A percentile compares a stretch with the other conserved stretches of the same genome.
phyloP scores from a whole-genome alignment of 2,888 invertebrate species.

The Sphaerophoria rueppellii region DNA sequence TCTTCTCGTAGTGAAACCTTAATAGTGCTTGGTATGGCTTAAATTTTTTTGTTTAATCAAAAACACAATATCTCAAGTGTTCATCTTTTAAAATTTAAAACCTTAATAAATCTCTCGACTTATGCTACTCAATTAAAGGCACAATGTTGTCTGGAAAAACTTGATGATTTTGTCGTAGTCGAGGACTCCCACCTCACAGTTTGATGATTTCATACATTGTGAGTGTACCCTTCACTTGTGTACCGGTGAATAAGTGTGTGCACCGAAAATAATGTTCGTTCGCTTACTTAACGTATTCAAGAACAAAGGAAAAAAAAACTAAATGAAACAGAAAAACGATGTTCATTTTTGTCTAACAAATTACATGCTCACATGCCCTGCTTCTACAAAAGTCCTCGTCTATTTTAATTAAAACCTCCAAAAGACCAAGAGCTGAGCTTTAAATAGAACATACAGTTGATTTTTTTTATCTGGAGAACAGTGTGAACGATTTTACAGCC shows the following conservation, averaged over 20 bases:
- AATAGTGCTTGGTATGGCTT: no score
- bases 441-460: neutral
- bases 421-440: constrained; percentile 5
- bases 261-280: neutral
- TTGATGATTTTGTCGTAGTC: constrained; percentile 8
- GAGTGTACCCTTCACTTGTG: constrained; percentile 48
- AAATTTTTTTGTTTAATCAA: no score
- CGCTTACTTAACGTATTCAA: neutral
- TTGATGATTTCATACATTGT: constrained; percentile 71
- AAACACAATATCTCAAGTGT: neutral
- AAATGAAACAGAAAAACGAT: constrained; percentile 29
- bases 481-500: no score
- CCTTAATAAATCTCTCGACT: no score
- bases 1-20: constrained; percentile 13
- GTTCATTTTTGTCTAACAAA: constrained; percentile 66
- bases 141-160: neutral
- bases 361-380: constrained; percentile 70
- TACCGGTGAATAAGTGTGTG: neutral
- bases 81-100: no score
- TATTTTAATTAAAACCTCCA: constrained; percentile 67
- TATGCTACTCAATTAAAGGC: no score
- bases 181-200: constrained; percentile 39
- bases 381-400: constrained; percentile 66
- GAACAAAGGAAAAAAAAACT: neutral
- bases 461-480: no score